Evolutionary conservation across 2,797 vertebrate species (phyloP), one percentile per base, ranked within the genome.

Genomic region (Megalops cyprinoides): DNA sequence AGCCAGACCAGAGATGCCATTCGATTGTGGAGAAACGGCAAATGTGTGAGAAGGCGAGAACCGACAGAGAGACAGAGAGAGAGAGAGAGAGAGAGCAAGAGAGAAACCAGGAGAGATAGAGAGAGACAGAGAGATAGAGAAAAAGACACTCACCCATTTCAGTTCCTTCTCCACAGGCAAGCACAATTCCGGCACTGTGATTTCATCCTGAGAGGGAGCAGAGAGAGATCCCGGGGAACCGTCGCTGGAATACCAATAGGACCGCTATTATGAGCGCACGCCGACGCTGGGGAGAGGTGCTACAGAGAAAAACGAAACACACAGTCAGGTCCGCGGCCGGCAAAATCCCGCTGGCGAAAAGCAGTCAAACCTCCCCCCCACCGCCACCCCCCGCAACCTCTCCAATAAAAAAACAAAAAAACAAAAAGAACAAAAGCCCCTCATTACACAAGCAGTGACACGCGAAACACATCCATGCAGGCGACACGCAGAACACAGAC

Each of bases 111-210:
- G 10, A 51, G 10, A 65, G 55, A 48, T 34, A 53, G 49, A 15
- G 15, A 62, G 71, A 74, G 44, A 20, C 12, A 37, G 56, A 39
- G 44, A 31, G 2, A 53, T 31, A 76, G 56, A 76, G 74, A 81
- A 20, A 86, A 34, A 78, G 86, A 91, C 90, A 92, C 92, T 93
- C 90, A 93, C 91, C 87, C 91, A 90, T 93, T 88, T 90, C 88
- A 91, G 86, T 74, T 84, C 87, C 86, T 90, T 91, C 87, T 92
- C 92, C 88, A 88, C 90, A 89, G 91, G 84, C 90, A 81, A 93
- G 92, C 89, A 95, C 94, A 95, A 95, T 94, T 93, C 94, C 89
- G 80, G 92, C 94, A 94, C 94, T 95, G 94, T 95, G 93, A 93
- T 93, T 88, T 91, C 91, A 90, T 92, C 93, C 93, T 87, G 89